These are phyloP conservation scores for Oscheius sp. DNA, from an alignment of 2,888 invertebrate species.

Conservation along the genomic window DNA sequence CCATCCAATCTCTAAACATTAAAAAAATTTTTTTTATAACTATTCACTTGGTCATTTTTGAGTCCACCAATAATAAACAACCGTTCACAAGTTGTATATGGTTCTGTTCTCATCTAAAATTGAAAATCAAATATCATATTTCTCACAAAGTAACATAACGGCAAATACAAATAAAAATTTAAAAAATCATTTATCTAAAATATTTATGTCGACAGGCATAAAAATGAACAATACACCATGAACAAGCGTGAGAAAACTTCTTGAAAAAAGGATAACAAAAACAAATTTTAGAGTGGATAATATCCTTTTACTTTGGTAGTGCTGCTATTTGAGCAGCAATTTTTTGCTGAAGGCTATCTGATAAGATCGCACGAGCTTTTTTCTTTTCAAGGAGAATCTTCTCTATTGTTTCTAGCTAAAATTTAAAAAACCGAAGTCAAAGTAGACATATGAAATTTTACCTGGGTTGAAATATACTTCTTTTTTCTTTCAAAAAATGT, in stretches of 20 bases:
- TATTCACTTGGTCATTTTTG: conserved; percentile 25
- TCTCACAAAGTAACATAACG: background rate
- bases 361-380: conserved; percentile 43
- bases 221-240: background rate
- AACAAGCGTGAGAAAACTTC: background rate
- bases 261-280: background rate
- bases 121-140: background rate
- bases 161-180: background rate
- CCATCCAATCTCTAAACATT: conserved; percentile 52
- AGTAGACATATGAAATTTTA: conserved; percentile 72
- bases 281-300: background rate
- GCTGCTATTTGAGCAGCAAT: conserved; percentile 45
- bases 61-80: conserved; percentile 35
- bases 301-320: conserved; percentile 28
- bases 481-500: conserved; percentile 92
- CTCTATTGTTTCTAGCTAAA: conserved; percentile 49
- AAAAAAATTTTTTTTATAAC: background rate
- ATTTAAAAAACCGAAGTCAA: background rate
- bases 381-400: conserved; percentile 45
- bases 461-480: conserved; percentile 89
- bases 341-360: conserved; percentile 49
- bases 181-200: background rate
- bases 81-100: conserved; percentile 31
- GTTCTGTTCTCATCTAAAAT: conserved; percentile 36
- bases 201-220: background rate